Evolutionary conservation across 2,888 invertebrate genomes (phyloP).

Genomic region (Eucriotettix oculatus): DNA sequence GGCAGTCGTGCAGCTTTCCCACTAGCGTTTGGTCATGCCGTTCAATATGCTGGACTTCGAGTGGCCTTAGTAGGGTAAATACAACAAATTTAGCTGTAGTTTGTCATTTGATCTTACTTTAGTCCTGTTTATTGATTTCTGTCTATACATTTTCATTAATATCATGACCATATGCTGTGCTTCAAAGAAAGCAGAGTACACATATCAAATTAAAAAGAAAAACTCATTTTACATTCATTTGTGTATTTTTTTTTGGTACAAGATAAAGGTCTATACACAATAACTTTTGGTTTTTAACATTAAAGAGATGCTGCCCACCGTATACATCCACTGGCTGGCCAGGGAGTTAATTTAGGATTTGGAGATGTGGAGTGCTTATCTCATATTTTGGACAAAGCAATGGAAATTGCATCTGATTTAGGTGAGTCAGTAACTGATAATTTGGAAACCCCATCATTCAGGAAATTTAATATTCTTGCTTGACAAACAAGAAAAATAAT

Average conservation of each 20-base stretch:
- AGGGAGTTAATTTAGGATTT: conserved; percentile 95
- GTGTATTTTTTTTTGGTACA: too few species aligned
- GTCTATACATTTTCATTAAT: too few species aligned
- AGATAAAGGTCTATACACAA: too few species aligned
- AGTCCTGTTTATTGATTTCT: too few species aligned
- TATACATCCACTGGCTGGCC: conserved; percentile 91
- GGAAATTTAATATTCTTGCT: too few species aligned
- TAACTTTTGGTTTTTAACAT: neutral
- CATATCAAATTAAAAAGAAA: too few species aligned
- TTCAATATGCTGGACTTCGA: conserved; percentile 64
- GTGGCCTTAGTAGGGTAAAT: conserved; percentile 74
- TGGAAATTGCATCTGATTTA: conserved; percentile 55
- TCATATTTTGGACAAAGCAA: conserved; percentile 47
- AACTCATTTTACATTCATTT: too few species aligned
- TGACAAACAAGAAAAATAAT: too few species aligned
- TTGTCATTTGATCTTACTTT: too few species aligned
- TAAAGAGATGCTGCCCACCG: conserved; percentile 71
- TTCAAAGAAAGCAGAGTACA: too few species aligned
- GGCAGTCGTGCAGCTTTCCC: conserved; percentile 77
- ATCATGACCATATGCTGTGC: too few species aligned
- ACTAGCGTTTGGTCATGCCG: conserved; percentile 77
- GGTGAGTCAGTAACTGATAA: conserved; percentile 28
- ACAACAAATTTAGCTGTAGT: neutral
- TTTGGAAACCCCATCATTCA: neutral
- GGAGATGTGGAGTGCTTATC: conserved; percentile 73